These are phyloP conservation scores for Bombus huntii DNA, from an alignment of 1,140 invertebrate species.

Conservation along the genomic window DNA sequence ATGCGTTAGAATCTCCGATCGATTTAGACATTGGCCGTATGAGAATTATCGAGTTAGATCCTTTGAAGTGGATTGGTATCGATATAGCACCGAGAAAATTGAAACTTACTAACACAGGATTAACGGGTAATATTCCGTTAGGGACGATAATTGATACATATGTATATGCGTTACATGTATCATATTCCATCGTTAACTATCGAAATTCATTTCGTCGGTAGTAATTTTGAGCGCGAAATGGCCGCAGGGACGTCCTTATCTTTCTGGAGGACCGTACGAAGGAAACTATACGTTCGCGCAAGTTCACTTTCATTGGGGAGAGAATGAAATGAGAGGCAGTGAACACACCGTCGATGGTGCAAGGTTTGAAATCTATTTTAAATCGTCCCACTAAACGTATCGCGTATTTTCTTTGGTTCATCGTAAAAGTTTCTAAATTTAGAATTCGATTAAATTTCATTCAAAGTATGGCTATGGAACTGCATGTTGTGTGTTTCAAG, in stretches of 20 bases:
- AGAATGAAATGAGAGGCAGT: constrained; percentile 87
- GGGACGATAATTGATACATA: neutral
- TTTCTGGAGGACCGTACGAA: constrained; percentile 85
- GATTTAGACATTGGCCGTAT: constrained; percentile 83
- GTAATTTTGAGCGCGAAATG: constrained; percentile 84
- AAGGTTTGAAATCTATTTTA: constrained; percentile 72
- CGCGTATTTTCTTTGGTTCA: neutral
- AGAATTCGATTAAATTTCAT: neutral
- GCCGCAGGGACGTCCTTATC: constrained; percentile 82
- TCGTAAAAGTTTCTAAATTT: neutral
- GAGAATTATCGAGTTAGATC: constrained; percentile 78
- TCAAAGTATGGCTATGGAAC: constrained; percentile 82
- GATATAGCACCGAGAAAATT: constrained; percentile 84
- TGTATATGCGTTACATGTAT: too few species aligned
- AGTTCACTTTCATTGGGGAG: constrained; percentile 93
- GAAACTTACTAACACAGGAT: constrained; percentile 85
- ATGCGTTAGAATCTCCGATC: constrained; percentile 81
- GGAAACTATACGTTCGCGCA: constrained; percentile 88
- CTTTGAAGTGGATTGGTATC: constrained; percentile 83
- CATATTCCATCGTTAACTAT: too few species aligned
- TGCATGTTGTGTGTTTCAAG: constrained; percentile 84
- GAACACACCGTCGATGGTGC: constrained; percentile 89
- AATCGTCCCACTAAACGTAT: too few species aligned
- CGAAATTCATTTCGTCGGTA: constrained; percentile 54
- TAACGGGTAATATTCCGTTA: constrained; percentile 79